Percentiles rank a stretch among this genome's conserved stretches.
phyloP scores from a whole-genome alignment of 2,113 vertebrate species.

The Syrrhaptes paradoxus region DNA sequence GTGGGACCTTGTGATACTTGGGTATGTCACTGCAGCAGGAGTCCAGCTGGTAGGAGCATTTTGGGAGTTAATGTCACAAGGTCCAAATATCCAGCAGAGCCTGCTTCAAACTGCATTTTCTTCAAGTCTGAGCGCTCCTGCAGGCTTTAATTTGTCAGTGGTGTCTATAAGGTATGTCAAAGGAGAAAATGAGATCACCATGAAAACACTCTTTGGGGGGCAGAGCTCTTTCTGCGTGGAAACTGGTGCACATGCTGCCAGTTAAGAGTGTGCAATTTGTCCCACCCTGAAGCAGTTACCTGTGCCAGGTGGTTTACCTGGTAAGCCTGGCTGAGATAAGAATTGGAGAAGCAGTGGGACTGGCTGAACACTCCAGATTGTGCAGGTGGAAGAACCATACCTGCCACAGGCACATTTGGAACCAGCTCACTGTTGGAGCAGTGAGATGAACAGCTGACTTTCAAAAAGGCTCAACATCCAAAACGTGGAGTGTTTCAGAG shows the following conservation, averaged over 20 bases:
- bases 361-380: neutral
- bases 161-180: neutral
- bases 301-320: neutral
- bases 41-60: neutral
- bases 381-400: neutral
- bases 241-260: neutral
- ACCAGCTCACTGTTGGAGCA: rapidly evolving
- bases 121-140: neutral
- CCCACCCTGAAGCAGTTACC: neutral
- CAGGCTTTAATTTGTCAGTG: neutral
- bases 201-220: neutral
- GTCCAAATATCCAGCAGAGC: neutral
- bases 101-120: neutral
- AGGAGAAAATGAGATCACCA: neutral
- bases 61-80: neutral
- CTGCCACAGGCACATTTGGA: neutral
- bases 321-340: neutral
- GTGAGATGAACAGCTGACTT: neutral
- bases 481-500: neutral
- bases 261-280: neutral
- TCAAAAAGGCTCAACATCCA: neutral
- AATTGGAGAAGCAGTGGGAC: neutral
- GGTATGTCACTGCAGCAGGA: slow-evolving; percentile 71
- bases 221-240: neutral
- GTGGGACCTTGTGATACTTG: slow-evolving; percentile 85